phyloP scores from a whole-genome alignment of 2,888 invertebrate genomes.

The Brassicogethes aeneus region DNA sequence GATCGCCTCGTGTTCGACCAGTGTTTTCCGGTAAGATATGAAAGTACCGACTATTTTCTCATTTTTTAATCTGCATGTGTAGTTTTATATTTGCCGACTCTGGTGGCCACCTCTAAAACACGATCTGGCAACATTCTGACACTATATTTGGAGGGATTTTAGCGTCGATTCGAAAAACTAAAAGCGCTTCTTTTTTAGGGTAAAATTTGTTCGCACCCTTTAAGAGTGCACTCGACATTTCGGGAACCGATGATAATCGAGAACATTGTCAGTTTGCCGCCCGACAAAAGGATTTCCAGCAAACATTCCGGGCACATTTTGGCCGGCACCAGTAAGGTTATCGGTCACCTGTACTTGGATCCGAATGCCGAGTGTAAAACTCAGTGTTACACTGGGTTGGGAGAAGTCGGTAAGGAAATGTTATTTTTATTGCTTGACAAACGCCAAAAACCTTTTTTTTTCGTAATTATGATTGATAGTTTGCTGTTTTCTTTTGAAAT shows the following conservation, averaged over 20 bases:
- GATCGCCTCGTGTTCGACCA: slow-evolving; percentile 62
- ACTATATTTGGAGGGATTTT: background rate
- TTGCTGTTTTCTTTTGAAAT: slow-evolving; percentile 3
- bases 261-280: slow-evolving; percentile 52
- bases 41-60: slow-evolving; percentile 1
- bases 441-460: slow-evolving; percentile 1
- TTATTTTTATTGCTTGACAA: too few relatives aligned
- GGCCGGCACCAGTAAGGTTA: slow-evolving; percentile 44
- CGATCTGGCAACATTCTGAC: too few relatives aligned
- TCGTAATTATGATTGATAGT: background rate
- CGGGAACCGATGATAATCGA: slow-evolving; percentile 69
- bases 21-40: slow-evolving; percentile 66
- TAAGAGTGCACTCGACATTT: slow-evolving; percentile 76
- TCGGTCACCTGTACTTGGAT: slow-evolving; percentile 61
- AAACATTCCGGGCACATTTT: slow-evolving; percentile 43
- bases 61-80: too few relatives aligned
- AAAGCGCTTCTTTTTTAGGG: too few relatives aligned
- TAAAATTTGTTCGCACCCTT: slow-evolving; percentile 64
- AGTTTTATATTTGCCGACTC: too few relatives aligned
- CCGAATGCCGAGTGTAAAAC: slow-evolving; percentile 62
- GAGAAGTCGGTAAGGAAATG: slow-evolving; percentile 56
- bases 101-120: too few relatives aligned
- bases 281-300: slow-evolving; percentile 53
- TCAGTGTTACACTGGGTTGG: slow-evolving; percentile 69
- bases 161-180: slow-evolving; percentile 1